A percentile compares a stretch with the other conserved stretches of the same genome.
phyloP scores from a whole-genome alignment of 2,113 vertebrate species.

The Leucosticte australis region DNA sequence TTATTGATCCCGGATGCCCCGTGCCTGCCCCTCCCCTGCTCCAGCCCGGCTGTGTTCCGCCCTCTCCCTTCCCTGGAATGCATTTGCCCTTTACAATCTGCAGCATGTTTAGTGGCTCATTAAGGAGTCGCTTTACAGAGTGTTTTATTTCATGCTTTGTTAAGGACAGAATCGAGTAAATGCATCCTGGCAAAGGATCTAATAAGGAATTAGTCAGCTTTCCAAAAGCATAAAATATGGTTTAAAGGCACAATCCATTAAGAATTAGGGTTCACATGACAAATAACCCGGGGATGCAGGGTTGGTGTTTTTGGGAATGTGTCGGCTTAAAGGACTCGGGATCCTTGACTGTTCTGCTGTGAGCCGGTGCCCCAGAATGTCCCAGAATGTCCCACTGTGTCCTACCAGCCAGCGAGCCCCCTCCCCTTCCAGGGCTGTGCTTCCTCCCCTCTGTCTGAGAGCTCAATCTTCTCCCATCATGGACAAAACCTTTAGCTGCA shows the following conservation, averaged over 20 bases:
- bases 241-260: slow-evolving; percentile 1
- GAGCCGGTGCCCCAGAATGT: rapidly evolving
- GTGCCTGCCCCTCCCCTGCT: neutral
- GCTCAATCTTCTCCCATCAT: neutral
- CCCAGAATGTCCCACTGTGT: neutral
- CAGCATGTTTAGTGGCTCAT: neutral
- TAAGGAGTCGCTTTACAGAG: neutral
- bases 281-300: neutral
- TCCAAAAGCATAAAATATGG: slow-evolving; percentile 21
- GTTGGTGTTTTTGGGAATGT: neutral
- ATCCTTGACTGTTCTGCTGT: neutral
- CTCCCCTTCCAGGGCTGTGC: rapidly evolving
- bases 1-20: neutral
- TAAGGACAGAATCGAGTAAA: slow-evolving; percentile 43
- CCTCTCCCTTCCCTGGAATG: neutral
- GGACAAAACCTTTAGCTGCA: neutral
- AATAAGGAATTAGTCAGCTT: slow-evolving; percentile 57
- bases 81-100: slow-evolving; percentile 8
- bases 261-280: neutral
- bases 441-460: neutral
- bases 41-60: neutral
- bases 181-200: slow-evolving; percentile 39
- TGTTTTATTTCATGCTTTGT: slow-evolving; percentile 67
- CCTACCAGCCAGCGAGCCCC: rapidly evolving
- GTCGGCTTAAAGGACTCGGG: rapidly evolving